Conservation (phyloP, 2,113 vertebrate species). For the Sylvilagus bachmani region DNA sequence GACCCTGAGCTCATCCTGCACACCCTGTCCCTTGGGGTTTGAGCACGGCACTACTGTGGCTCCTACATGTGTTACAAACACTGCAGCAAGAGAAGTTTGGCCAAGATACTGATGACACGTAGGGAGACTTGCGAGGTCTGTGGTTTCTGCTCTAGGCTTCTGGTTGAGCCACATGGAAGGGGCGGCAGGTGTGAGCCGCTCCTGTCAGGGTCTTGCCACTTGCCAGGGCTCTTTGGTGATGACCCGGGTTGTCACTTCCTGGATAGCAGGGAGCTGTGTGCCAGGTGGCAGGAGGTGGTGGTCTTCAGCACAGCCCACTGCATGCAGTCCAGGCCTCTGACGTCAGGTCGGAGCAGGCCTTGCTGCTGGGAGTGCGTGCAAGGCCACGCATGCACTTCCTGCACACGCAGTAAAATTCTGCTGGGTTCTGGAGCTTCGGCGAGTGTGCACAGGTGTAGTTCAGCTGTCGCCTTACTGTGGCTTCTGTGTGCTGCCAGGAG, state of each 20-base stretch:
- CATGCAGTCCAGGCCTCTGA: accelerated
- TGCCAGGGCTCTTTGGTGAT: constrained; percentile 62
- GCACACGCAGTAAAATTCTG: accelerated
- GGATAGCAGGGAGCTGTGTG: neutral
- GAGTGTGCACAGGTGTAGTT: accelerated
- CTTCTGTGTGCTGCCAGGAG: neutral
- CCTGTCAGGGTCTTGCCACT: neutral
- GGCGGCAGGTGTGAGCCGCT: neutral
- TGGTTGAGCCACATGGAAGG: neutral
- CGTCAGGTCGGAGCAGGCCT: neutral
- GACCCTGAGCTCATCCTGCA: neutral
- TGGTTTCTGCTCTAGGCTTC: neutral
- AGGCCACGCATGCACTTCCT: neutral
- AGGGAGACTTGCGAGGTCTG: accelerated
- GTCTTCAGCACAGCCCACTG: neutral
- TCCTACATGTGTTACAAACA: neutral
- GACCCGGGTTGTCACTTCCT: neutral
- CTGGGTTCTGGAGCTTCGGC: accelerated
- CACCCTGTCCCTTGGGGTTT: neutral
- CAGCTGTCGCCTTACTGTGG: accelerated
- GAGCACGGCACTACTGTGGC: neutral
- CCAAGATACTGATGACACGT: accelerated
- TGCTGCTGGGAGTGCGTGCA: accelerated
- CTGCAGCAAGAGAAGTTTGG: neutral
- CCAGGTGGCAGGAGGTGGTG: accelerated